Evolutionary conservation across 2,113 vertebrate species (phyloP).

Genomic region (Bothrops jararaca): DNA sequence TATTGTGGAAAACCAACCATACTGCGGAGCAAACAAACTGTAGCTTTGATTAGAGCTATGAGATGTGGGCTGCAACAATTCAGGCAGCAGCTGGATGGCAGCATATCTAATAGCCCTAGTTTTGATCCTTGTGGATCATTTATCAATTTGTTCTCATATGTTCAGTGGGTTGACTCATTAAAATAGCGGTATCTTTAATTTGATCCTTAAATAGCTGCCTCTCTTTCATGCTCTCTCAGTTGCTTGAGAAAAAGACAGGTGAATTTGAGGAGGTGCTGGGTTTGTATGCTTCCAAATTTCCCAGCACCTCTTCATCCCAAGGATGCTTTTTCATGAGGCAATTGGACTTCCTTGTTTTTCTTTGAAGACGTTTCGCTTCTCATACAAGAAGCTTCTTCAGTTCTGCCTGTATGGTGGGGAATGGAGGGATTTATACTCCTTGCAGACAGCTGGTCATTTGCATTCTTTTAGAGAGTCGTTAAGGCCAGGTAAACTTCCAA

Average conservation of each 20-base stretch:
- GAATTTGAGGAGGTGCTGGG: not conserved
- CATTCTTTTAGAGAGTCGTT: too few species aligned
- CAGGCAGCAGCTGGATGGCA: not conserved
- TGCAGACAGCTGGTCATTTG: too few species aligned
- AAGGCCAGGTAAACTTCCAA: too few species aligned
- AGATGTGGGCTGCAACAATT: not conserved
- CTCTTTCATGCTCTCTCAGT: not conserved
- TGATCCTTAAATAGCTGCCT: not conserved
- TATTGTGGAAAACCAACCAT: not conserved
- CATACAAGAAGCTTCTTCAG: too few species aligned
- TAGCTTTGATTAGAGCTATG: not conserved
- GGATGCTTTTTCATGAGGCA: too few species aligned
- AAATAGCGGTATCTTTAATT: not conserved
- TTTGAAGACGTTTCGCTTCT: too few species aligned
- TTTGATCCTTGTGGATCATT: not conserved
- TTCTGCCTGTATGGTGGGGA: too few species aligned
- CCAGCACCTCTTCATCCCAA: not conserved
- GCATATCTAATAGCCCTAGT: not conserved
- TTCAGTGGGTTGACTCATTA: not conserved
- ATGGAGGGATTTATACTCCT: too few species aligned
- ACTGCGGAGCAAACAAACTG: not conserved
- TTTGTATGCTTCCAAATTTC: not conserved
- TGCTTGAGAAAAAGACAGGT: not conserved
- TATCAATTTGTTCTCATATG: not conserved
- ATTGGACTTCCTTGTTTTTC: too few species aligned